Evolutionary conservation across 2,888 invertebrate genomes (phyloP), one percentile per base, ranked within the genome.

Genomic region (Yponomeuta sedellus): DNA sequence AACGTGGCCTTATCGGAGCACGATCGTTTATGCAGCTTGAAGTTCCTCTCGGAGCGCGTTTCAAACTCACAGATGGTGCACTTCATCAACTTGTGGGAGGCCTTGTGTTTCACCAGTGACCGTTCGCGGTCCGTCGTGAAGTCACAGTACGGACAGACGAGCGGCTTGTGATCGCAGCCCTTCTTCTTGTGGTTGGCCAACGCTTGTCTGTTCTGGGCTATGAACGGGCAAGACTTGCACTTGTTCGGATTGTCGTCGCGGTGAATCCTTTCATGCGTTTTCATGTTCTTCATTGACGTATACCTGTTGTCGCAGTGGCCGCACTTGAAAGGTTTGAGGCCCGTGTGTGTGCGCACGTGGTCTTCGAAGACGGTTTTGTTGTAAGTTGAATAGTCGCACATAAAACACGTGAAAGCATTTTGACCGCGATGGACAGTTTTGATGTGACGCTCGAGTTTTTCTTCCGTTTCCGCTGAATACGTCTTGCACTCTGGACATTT

Each of bases 321-420:
- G 63, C 90, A 90, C 72, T 84, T 81, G 70, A 78, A 90, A 0
- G 90, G 90, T 69, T 90, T 90, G 28, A 86, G 79, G 0, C 89
- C 89, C 70, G 84, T 78, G 58, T 90, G 89, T 1, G 83, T 80
- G 1, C 82, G 64, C 0, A 86, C 77, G 19, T 90, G 89, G 19
- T 88, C 89, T 11, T 83, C 81, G 57, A 87, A 88, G 0, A 86
- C 57, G 0, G 76, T 72, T 58, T 83, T 86, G 65, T 89, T 88
- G 66, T 84, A 82, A 0, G 89, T 87, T 0, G 81, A 79, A 19
- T 89, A 90, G 1, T 86, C 83, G 1, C 89, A 90, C 83, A 86
- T 83, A 56, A 73, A 78, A 20, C 89, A 90, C 10, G 86, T 84
- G 67, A 82, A 88, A 0, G 87, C 85, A 25, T 85, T 87, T 59